Conservation (phyloP, 2,113 vertebrate genomes). For the Calidris pugnax region DNA sequence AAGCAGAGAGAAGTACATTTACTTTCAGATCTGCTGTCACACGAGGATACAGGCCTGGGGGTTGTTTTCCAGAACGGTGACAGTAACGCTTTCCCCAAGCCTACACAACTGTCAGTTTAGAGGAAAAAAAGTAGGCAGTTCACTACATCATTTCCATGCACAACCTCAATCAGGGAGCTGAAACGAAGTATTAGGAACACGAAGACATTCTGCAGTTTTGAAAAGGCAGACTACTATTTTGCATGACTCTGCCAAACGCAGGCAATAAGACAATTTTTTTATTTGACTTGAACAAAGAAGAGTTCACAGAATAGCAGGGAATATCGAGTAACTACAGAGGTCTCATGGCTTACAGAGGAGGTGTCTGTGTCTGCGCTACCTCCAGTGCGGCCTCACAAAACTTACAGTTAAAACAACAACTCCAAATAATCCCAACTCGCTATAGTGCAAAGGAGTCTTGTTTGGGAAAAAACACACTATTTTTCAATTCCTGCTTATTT, state of each 20-base stretch:
- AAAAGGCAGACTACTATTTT: conserved; percentile 21
- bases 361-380: background rate
- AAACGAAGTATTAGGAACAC: conserved; percentile 23
- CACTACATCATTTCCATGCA: conserved; percentile 52
- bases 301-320: background rate
- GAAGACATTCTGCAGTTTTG: background rate
- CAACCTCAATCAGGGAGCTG: conserved; percentile 33
- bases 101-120: conserved; percentile 66
- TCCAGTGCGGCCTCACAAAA: background rate
- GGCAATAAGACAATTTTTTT: background rate
- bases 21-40: conserved; percentile 38
- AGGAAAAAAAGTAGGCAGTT: conserved; percentile 49
- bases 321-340: background rate
- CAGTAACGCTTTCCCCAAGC: conserved; percentile 65
- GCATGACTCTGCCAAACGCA: background rate
- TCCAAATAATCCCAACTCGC: background rate
- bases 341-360: background rate
- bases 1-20: conserved; percentile 31
- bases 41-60: conserved; percentile 43
- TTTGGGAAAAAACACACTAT: background rate
- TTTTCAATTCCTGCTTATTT: background rate
- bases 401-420: background rate
- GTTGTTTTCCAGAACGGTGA: conserved; percentile 55
- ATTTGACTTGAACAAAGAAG: background rate
- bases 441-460: background rate